Percentiles rank a stretch among this genome's conserved stretches.
phyloP scores from a whole-genome alignment of 2,888 invertebrate species.

The Adelphocoris suturalis region DNA sequence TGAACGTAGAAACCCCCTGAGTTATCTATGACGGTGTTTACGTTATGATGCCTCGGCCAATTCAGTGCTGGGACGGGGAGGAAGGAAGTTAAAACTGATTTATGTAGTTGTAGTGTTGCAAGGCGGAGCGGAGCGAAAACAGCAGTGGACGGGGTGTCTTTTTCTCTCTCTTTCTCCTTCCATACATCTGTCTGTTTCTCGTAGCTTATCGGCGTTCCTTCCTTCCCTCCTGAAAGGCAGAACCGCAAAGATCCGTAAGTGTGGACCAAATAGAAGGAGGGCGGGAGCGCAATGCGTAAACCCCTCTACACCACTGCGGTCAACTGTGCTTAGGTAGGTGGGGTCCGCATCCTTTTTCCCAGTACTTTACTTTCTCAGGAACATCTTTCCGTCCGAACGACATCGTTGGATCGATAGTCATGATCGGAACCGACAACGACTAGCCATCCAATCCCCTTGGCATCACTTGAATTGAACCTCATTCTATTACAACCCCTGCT shows the following conservation, averaged over 20 bases:
- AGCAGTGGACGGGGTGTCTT: conserved; percentile 35
- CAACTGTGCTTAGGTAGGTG: conserved; percentile 41
- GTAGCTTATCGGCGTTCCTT: conserved; percentile 48
- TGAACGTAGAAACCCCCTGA: not conserved
- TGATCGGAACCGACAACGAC: conserved; percentile 40
- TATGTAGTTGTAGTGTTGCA: conserved; percentile 57
- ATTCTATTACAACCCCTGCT: conserved; percentile 1
- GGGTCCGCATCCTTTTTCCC: conserved; percentile 2
- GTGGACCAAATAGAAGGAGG: conserved; percentile 26
- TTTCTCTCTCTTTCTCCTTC: not conserved
- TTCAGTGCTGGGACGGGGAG: conserved; percentile 41
- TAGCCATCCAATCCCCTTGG: conserved; percentile 7
- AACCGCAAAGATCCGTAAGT: conserved; percentile 38
- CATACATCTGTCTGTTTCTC: conserved; percentile 46
- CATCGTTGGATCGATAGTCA: conserved; percentile 38
- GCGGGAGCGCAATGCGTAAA: conserved; percentile 49
- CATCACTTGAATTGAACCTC: conserved; percentile 33
- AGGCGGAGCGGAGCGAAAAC: conserved; percentile 36
- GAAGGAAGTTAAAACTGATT: conserved; percentile 65
- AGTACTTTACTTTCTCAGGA: conserved; percentile 43
- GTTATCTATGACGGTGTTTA: conserved; percentile 61
- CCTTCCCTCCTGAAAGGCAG: conserved; percentile 5
- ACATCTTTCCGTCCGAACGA: conserved; percentile 25
- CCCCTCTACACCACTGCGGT: conserved; percentile 48
- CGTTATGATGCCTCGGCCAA: conserved; percentile 62